Base-by-base conservation (phyloP, 2,113 vertebrate genomes). In the Probosciger aterrimus region DNA sequence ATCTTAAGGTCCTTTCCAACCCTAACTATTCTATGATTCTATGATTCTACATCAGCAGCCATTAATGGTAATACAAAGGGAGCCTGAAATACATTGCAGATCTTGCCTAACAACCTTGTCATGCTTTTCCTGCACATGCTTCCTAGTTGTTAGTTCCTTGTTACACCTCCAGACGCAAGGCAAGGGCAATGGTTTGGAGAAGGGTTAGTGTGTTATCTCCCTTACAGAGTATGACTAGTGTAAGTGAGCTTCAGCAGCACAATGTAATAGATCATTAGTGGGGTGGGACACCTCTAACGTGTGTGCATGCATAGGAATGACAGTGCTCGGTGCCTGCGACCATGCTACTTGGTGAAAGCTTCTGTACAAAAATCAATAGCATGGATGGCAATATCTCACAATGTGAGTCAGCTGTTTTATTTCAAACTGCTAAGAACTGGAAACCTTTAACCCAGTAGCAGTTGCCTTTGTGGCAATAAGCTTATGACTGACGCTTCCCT, bases 71-170 rank as follows among this genome's bases (percentile, higher is more conserved):
- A 15, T 50, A 11, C 12, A 10, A 1, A 35, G 53, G 25, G 37
- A 77, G 6, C 57, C 55, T 76, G 44, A 82, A 86, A 47, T 44
- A 49, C 0, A 0, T 31, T 30, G 23, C 25, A 30, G 46, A 46
- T 82, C 44, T 73, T 85, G 23, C 35, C 7, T 4, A 81, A 65
- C 31, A 57, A 19, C 12, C 6, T 85, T 27, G 4, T 53, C 30
- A 11, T 0, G 1, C 9, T 82, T 65, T 77, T 79, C 7, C 44
- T 82, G 33, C 31, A 10, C 0, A 0, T 68, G 30, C 47, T 64
- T 84, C 23, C 11, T 27, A 55, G 25, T 63, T 91, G 17, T 19
- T 65, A 10, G 6, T 53, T 57, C 44, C 25, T 73, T 85, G 14
- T 82, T 79, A 10, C 18, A 18, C 4, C 39, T 60, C 15, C 22